phyloP scores from a whole-genome alignment of 2,888 invertebrate genomes.

The Cryptophagus acutangulus region DNA sequence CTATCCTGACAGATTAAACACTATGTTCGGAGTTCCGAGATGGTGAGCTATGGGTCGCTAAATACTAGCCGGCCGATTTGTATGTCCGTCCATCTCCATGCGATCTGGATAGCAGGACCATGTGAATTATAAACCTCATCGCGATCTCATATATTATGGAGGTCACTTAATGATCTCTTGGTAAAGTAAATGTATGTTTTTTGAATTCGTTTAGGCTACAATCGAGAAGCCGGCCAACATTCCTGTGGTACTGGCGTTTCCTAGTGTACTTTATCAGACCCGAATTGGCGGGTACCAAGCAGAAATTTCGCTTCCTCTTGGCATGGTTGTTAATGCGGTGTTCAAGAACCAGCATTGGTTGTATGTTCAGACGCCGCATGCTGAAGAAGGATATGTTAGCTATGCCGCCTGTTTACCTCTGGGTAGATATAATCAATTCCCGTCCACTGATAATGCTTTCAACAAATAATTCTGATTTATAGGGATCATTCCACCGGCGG shows the following conservation, averaged over 20 bases:
- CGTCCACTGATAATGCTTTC: slow-evolving; percentile 1
- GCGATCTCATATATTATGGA: slow-evolving; percentile 3
- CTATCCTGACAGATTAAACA: slow-evolving; percentile 38
- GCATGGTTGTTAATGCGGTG: slow-evolving; percentile 81
- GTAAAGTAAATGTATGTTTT: no score
- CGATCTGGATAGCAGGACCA: slow-evolving; percentile 14
- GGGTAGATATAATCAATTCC: slow-evolving; percentile 50
- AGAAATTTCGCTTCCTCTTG: slow-evolving; percentile 67
- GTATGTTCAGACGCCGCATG: slow-evolving; percentile 80
- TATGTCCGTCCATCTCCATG: slow-evolving; percentile 11
- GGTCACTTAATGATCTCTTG: neutral
- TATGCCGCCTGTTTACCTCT: slow-evolving; percentile 73
- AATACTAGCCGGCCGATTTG: slow-evolving; percentile 12
- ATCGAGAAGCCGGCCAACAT: slow-evolving; percentile 79
- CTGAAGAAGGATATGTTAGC: slow-evolving; percentile 76
- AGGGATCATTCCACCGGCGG: slow-evolving; percentile 47
- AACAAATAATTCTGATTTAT: slow-evolving; percentile 12
- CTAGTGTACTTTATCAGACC: slow-evolving; percentile 70
- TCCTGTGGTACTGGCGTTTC: slow-evolving; percentile 74
- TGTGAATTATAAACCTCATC: slow-evolving; percentile 23
- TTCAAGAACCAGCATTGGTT: slow-evolving; percentile 82
- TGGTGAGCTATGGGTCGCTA: slow-evolving; percentile 12
- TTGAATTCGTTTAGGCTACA: slow-evolving; percentile 54
- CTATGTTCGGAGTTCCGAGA: slow-evolving; percentile 15
- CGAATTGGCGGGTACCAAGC: slow-evolving; percentile 63